Conservation (phyloP, 64 coral and sea anemone genomes). For the Dendrophyllia cribrosa region DNA sequence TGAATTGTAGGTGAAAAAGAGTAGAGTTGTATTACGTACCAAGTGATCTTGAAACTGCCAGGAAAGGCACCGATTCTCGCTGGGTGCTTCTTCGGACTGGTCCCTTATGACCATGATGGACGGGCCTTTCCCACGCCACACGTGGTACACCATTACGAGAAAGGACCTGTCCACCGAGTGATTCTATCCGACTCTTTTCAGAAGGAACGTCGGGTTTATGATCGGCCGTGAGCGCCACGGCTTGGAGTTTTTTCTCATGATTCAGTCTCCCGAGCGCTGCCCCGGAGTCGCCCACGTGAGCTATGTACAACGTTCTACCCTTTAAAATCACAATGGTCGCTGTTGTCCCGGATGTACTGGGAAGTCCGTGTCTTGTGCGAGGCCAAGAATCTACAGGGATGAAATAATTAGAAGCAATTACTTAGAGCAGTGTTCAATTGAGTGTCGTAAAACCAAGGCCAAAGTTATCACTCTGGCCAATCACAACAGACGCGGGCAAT, state of each 20-base stretch:
- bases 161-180: slow-evolving; percentile 79
- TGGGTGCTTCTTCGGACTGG: slow-evolving; percentile 93
- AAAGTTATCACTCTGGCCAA: no score
- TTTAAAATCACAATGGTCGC: slow-evolving; percentile 86
- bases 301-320: slow-evolving; percentile 88
- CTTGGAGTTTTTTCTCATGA: slow-evolving; percentile 54
- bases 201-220: slow-evolving; percentile 93
- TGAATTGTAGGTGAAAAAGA: neutral
- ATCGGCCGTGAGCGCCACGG: slow-evolving; percentile 82
- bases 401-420: neutral
- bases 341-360: slow-evolving; percentile 91
- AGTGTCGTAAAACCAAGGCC: no score
- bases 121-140: slow-evolving; percentile 92
- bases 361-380: slow-evolving; percentile 90
- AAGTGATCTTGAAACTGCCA: slow-evolving; percentile 89
- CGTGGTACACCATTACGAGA: slow-evolving; percentile 87
- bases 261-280: slow-evolving; percentile 70
- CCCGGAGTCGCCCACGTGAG: slow-evolving; percentile 93
- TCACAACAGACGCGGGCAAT: no score
- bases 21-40: slow-evolving; percentile 45
- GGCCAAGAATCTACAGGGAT: slow-evolving; percentile 81
- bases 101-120: slow-evolving; percentile 82
- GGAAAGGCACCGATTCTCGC: slow-evolving; percentile 87
- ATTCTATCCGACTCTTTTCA: slow-evolving; percentile 84
- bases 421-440: no score